phyloP scores from a whole-genome alignment of 2,113 vertebrate genomes.

The Tachysurus vachellii region DNA sequence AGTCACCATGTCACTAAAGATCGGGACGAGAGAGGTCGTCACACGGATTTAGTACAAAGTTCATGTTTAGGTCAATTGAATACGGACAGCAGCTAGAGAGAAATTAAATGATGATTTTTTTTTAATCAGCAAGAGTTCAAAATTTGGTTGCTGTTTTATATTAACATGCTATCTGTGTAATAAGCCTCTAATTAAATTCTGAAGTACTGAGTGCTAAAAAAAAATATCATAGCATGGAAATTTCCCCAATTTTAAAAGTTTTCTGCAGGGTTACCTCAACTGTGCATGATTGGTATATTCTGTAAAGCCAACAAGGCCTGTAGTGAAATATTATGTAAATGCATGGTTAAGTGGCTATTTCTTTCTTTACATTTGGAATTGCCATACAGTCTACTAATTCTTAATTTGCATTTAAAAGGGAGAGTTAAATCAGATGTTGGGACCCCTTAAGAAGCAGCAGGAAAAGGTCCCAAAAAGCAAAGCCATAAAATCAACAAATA shows the following conservation, averaged over 20 bases:
- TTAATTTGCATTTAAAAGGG: slow-evolving; percentile 74
- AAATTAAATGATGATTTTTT: neutral
- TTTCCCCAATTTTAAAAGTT: slow-evolving; percentile 22
- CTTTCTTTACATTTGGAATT: slow-evolving; percentile 52
- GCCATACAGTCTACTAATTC: slow-evolving; percentile 60
- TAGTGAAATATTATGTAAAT: slow-evolving; percentile 41
- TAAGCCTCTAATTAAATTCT: slow-evolving; percentile 10
- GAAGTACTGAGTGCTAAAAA: slow-evolving; percentile 28
- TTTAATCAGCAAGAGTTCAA: slow-evolving; percentile 6
- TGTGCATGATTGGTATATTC: slow-evolving; percentile 27
- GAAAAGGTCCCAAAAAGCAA: slow-evolving; percentile 71
- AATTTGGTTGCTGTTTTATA: slow-evolving; percentile 20
- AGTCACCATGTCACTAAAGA: slow-evolving; percentile 29
- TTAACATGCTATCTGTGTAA: neutral
- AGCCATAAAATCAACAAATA: slow-evolving; percentile 72
- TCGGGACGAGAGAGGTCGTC: slow-evolving; percentile 5
- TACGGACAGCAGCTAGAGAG: slow-evolving; percentile 1
- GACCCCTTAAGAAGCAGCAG: slow-evolving; percentile 70
- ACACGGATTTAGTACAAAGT: slow-evolving; percentile 18
- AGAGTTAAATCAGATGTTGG: slow-evolving; percentile 70
- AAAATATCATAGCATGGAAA: slow-evolving; percentile 35
- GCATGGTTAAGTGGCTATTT: slow-evolving; percentile 56
- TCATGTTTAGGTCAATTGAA: slow-evolving; percentile 19
- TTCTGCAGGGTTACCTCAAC: slow-evolving; percentile 26
- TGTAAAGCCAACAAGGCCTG: slow-evolving; percentile 39